These are phyloP conservation scores for Bovichtus diacanthus DNA, from an alignment of 2,797 vertebrate genomes.

Conservation along the genomic window DNA sequence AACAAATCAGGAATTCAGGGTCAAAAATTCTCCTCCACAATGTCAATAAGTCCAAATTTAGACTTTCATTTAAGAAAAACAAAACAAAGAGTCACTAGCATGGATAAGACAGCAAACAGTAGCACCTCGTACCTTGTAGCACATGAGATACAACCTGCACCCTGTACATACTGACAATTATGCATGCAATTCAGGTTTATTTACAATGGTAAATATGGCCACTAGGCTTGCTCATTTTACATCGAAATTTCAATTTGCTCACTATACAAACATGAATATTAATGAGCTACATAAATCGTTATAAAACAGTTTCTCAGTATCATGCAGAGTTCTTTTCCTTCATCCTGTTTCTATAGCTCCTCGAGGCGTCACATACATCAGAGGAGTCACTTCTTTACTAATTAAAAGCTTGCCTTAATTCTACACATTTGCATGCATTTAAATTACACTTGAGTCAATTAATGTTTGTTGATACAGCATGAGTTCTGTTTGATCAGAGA, in stretches of 20 bases:
- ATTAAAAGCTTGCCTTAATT: constrained; percentile 78
- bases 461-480: constrained; percentile 72
- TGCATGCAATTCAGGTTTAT: constrained; percentile 59
- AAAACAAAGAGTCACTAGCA: neutral
- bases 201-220: constrained; percentile 78
- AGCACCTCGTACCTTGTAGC: constrained; percentile 5
- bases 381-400: constrained; percentile 67
- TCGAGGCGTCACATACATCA: constrained; percentile 72
- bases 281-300: constrained; percentile 70
- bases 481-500: constrained; percentile 68
- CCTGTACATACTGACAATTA: constrained; percentile 50
- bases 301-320: constrained; percentile 61
- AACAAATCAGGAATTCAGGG: neutral
- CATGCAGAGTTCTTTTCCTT: constrained; percentile 53
- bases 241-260: constrained; percentile 66
- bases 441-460: constrained; percentile 67
- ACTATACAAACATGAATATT: constrained; percentile 72
- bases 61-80: neutral
- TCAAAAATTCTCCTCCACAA: neutral
- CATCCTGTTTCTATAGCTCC: constrained; percentile 66
- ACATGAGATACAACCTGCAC: constrained; percentile 7
- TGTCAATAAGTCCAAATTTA: neutral
- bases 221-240: constrained; percentile 66
- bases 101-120: neutral
- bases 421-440: constrained; percentile 74